Percentiles rank a stretch among this genome's conserved stretches.
These are phyloP conservation scores for Chaenogobius annularis DNA, from an alignment of 2,113 vertebrate species.

Conservation along the genomic window DNA sequence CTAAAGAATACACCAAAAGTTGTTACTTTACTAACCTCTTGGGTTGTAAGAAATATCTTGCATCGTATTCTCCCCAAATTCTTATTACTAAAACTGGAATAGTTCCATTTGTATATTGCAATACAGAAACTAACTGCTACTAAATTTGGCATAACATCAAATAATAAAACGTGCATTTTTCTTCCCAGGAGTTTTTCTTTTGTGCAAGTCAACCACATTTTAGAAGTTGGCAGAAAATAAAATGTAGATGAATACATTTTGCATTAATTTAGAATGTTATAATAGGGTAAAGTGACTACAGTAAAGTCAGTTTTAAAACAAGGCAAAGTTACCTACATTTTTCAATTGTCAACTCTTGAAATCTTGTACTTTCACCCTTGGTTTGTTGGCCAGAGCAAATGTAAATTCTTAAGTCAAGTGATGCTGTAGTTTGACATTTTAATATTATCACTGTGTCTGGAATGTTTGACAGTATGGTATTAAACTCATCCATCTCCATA, in stretches of 20 bases:
- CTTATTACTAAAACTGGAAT: constrained; percentile 97
- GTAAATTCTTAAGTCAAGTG: no score
- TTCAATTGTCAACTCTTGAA: not conserved
- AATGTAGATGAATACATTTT: not conserved
- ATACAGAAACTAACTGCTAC: constrained; percentile 99
- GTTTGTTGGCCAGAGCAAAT: not conserved
- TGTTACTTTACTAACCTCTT: no score
- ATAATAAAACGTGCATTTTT: constrained; percentile 81
- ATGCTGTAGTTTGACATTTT: no score
- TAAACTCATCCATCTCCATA: not conserved
- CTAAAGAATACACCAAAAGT: no score
- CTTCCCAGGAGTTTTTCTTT: constrained; percentile 58
- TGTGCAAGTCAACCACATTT: constrained; percentile 64
- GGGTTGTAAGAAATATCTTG: no score
- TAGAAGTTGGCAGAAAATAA: constrained; percentile 50
- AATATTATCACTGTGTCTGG: no score
- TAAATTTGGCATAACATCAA: constrained; percentile 92
- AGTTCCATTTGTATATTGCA: constrained; percentile 95
- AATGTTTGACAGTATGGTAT: no score
- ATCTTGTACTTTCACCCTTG: not conserved
- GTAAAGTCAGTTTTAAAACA: not conserved
- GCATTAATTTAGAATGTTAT: no score
- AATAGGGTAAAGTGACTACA: no score
- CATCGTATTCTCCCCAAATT: constrained; percentile 27
- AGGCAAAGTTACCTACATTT: not conserved